These are phyloP conservation scores for Laticauda laticaudata DNA, from an alignment of 2,113 vertebrate genomes.

Conservation along the genomic window DNA sequence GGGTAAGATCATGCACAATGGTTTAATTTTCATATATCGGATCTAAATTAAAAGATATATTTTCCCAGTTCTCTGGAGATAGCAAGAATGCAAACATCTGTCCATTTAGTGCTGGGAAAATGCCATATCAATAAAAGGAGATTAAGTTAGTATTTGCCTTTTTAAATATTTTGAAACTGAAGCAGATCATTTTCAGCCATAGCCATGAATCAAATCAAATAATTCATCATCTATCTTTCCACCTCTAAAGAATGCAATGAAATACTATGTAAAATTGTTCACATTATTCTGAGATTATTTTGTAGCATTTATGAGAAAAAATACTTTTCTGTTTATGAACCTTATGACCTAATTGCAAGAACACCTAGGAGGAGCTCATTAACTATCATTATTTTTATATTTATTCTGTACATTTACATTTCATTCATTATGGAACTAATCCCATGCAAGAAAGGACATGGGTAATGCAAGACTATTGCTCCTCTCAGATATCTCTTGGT, in stretches of 20 bases:
- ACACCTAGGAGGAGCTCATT: background rate
- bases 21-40: background rate
- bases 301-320: background rate
- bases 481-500: background rate
- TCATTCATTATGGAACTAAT: background rate
- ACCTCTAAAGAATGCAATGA: background rate
- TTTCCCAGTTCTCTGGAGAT: background rate
- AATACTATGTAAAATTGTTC: background rate
- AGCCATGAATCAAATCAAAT: background rate
- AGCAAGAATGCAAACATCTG: background rate
- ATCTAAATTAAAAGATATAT: background rate
- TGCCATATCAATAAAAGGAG: background rate
- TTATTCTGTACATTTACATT: background rate
- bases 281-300: slow-evolving; percentile 5
- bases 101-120: background rate
- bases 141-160: background rate
- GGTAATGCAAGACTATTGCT: background rate
- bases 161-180: slow-evolving; percentile 3
- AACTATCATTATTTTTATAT: background rate
- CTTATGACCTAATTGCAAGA: background rate
- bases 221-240: background rate
- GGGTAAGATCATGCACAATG: background rate
- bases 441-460: background rate
- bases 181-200: slow-evolving; percentile 5
- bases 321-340: slow-evolving; percentile 5